These are phyloP conservation scores for Steinernema feltiae DNA, from an alignment of 1,140 invertebrate species.

Conservation along the genomic window DNA sequence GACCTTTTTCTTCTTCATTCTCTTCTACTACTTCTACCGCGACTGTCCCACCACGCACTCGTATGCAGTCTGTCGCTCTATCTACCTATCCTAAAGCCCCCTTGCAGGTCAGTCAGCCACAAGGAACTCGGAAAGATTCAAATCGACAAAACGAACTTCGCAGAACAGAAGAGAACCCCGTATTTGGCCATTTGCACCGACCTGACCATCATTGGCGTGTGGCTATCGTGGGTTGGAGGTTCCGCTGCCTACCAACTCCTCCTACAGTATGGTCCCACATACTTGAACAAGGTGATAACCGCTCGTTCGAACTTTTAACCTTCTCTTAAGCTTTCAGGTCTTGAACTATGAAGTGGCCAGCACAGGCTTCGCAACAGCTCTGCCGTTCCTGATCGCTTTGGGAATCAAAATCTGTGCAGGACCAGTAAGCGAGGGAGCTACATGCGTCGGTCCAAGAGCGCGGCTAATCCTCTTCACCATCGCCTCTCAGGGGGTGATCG, in stretches of 20 bases:
- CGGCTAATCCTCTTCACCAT: conserved; percentile 30
- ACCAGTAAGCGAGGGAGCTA: conserved; percentile 29
- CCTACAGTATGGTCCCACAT: conserved; percentile 32
- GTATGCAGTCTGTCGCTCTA: background rate
- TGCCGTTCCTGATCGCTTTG: conserved; percentile 31
- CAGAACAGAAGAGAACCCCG: background rate
- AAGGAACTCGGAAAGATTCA: conserved; percentile 19
- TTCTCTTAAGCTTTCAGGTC: conserved; percentile 20
- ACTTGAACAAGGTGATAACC: conserved; percentile 37
- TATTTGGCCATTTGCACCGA: conserved; percentile 22
- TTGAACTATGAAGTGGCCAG: conserved; percentile 23
- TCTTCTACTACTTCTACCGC: background rate
- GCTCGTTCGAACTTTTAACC: background rate
- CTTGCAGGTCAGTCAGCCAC: background rate
- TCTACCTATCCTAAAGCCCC: background rate
- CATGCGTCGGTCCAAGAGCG: conserved; percentile 20
- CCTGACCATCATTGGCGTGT: conserved; percentile 14
- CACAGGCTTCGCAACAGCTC: conserved; percentile 33
- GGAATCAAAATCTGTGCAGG: conserved; percentile 30
- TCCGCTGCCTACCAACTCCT: conserved; percentile 21
- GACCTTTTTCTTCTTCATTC: background rate
- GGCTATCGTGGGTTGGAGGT: conserved; percentile 19
- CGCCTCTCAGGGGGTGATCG: conserved; percentile 27
- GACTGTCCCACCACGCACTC: background rate
- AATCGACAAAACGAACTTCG: conserved; percentile 15